Evolutionary conservation across 2,113 vertebrate genomes (phyloP).

Genomic region (Syngnathus scovelli): DNA sequence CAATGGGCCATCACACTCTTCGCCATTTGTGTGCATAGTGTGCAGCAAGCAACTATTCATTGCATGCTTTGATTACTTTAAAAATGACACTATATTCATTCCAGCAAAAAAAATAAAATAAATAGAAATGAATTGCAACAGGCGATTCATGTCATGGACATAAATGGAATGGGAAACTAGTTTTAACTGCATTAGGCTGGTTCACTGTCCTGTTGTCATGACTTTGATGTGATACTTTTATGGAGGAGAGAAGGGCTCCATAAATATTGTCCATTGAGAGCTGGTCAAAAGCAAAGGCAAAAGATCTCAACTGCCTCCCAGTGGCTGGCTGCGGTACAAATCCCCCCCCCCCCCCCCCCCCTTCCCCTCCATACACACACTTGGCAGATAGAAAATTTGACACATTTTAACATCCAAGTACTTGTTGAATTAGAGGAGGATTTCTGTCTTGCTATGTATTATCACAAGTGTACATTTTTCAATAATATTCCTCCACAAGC

Average conservation of each 20-base stretch:
- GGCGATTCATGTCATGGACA: not conserved
- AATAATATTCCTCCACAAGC: not conserved
- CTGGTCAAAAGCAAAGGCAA: not conserved
- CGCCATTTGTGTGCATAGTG: conserved; percentile 16
- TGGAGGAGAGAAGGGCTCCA: not conserved
- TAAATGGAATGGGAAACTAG: too few relatives aligned
- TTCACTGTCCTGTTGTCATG: conserved; percentile 3
- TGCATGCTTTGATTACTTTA: conserved; percentile 15
- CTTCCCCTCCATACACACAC: too few relatives aligned
- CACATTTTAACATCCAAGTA: not conserved
- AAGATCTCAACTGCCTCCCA: conserved; percentile 6
- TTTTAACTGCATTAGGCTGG: not conserved
- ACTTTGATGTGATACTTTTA: not conserved
- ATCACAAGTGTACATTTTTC: not conserved
- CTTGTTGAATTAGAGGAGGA: not conserved
- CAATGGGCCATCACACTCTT: conserved; percentile 17
- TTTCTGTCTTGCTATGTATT: not conserved
- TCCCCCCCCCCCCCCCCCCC: not conserved
- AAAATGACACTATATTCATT: conserved; percentile 2
- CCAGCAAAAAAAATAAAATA: not conserved
- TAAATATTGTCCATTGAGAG: not conserved
- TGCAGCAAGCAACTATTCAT: conserved; percentile 8
- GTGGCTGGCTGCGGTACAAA: not conserved
- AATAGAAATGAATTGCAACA: not conserved
- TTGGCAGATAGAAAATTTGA: too few relatives aligned